Conservation (phyloP, 1,140 invertebrate species). For the Bombus cullumanus region DNA sequence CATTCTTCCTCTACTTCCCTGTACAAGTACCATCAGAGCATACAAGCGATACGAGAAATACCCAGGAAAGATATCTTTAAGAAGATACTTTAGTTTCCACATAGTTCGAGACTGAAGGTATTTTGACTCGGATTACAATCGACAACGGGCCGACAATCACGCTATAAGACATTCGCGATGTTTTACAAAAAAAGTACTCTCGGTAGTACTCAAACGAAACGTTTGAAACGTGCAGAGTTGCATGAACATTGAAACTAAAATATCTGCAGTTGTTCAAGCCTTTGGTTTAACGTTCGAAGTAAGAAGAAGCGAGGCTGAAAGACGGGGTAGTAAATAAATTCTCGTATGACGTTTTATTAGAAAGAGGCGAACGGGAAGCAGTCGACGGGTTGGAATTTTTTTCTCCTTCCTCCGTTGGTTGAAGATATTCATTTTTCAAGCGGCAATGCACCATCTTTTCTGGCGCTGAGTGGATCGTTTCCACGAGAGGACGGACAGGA, state of each 20-base stretch:
- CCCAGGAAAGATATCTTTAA: slow-evolving; percentile 49
- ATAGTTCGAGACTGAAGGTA: not conserved
- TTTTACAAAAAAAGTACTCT: not conserved
- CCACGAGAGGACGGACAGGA: slow-evolving; percentile 44
- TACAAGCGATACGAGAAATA: slow-evolving; percentile 23
- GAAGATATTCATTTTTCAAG: slow-evolving; percentile 67
- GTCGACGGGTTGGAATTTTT: not conserved
- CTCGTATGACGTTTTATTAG: slow-evolving; percentile 50
- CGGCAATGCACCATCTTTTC: slow-evolving; percentile 62
- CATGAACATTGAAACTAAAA: not conserved
- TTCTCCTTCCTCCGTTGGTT: not conserved
- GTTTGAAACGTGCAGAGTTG: not conserved
- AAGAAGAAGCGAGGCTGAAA: not conserved
- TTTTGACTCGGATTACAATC: not conserved
- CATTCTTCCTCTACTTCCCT: not conserved
- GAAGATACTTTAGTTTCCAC: not conserved
- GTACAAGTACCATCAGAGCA: slow-evolving; percentile 47
- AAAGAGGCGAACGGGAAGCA: not conserved
- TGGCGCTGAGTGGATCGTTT: slow-evolving; percentile 60
- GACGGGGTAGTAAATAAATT: slow-evolving; percentile 29
- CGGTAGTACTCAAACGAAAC: not conserved
- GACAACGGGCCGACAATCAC: not conserved
- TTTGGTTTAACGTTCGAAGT: not conserved
- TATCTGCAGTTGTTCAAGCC: not conserved
- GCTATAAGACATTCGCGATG: not conserved